Base-by-base conservation (phyloP, 2,888 invertebrate genomes). In the Drosophila recens region DNA sequence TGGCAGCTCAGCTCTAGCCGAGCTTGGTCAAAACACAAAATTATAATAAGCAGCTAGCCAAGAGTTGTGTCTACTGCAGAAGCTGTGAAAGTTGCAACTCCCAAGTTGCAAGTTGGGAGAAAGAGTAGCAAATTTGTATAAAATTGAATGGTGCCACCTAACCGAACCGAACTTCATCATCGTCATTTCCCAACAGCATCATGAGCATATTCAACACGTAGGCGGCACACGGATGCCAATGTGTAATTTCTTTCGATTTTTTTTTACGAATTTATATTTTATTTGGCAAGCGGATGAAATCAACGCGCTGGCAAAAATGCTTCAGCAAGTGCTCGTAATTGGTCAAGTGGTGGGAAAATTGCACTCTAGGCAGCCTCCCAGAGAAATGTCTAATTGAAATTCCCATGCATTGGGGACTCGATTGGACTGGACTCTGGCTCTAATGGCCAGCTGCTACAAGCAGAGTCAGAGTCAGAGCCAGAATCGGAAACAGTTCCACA, bases 321-420 rank as follows among this genome's bases (percentile, higher is more conserved):
- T 64, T 62, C 40, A 20, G 59, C 62, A 59, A 67, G 65, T 53
- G 63, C 23, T 40, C 53, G 58, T 82, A 79, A 89, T 87, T 85
- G 82, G 61, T 67, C 70, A 71, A 75, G 72, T 84, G 70, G 69
- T 87, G 86, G 86, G 86, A 87, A 86, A 84, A 80, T 81, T 70
- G 70, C 79, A 71, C 78, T 78, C 64, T 68, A 62, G 34, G 6
- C 49, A 20, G 51, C 34, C 20, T 36, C 20, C 13, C 53, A 36
- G 36, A 33, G 58, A 51, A n/a, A 67, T 69, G 79, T 82, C 88
- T 87, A 89, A 87, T 87, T 87, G 89, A 87, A 87, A 89, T 87
- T 87, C 86, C 89, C 86, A 87, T 75, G 82, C 85, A 69, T 67
- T 61, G 75, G 62, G 63, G 57, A 36, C 46, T 46, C 34, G 20